Evolutionary conservation across 2,888 invertebrate genomes (phyloP).

Genomic region (Anthoptus insignis): DNA sequence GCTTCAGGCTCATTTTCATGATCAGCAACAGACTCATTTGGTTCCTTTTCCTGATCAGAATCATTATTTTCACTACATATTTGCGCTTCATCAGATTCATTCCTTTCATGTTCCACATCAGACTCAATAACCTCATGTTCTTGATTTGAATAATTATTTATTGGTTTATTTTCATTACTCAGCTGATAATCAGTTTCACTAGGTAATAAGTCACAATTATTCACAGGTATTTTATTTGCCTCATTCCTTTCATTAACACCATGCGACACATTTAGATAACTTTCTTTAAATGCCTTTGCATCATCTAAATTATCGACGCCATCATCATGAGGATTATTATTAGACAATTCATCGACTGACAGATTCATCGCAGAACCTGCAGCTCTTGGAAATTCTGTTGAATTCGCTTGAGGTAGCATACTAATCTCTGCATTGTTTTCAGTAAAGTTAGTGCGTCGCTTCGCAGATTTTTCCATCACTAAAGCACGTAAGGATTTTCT

Average conservation of each 20-base stretch:
- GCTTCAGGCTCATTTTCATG: background rate
- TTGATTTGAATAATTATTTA: no score
- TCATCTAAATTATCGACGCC: background rate
- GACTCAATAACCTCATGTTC: background rate
- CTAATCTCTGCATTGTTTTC: slow-evolving; percentile 56
- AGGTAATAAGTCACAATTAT: background rate
- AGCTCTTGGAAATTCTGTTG: slow-evolving; percentile 46
- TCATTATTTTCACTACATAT: slow-evolving; percentile 4
- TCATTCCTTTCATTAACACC: background rate
- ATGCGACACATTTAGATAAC: background rate
- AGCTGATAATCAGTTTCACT: no score
- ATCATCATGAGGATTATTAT: background rate
- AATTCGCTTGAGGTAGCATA: slow-evolving; percentile 52
- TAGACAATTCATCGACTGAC: background rate
- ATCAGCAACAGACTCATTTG: background rate
- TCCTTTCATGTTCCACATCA: background rate
- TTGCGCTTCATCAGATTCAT: background rate
- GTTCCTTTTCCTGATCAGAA: slow-evolving; percentile 4
- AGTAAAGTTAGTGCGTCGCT: slow-evolving; percentile 58
- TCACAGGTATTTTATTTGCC: background rate
- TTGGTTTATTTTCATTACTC: no score
- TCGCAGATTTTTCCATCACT: slow-evolving; percentile 78
- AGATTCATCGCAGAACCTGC: slow-evolving; percentile 10
- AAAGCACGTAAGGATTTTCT: slow-evolving; percentile 74
- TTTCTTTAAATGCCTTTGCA: background rate